Evolutionary conservation across 2,797 vertebrate species (phyloP).

Genomic region (Thamnophis elegans): DNA sequence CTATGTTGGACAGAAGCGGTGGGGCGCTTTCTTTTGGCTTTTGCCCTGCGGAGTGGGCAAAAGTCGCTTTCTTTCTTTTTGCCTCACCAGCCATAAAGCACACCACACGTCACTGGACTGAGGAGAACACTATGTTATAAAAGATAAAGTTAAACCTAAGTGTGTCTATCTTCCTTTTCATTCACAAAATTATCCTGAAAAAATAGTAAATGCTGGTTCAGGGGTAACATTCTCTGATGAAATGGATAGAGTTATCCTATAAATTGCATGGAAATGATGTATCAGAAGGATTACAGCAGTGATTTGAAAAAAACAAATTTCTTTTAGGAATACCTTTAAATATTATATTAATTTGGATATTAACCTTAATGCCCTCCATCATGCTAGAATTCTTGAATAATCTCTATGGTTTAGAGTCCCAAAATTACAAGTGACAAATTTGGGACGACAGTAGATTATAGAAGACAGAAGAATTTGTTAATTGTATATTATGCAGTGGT

Average conservation of each 20-base stretch:
- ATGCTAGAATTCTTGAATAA: constrained; percentile 5
- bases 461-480: neutral
- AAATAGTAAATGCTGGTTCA: neutral
- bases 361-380: neutral
- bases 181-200: neutral
- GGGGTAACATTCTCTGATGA: neutral
- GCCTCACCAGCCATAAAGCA: too few relatives aligned
- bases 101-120: too few relatives aligned
- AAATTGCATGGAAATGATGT: neutral
- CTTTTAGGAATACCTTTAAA: neutral
- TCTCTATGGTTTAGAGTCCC: neutral
- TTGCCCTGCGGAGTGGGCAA: too few relatives aligned
- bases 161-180: neutral
- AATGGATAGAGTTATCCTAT: neutral
- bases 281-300: neutral
- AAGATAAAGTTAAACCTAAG: neutral
- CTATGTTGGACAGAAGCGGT: too few relatives aligned
- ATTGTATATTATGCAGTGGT: neutral
- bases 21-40: too few relatives aligned
- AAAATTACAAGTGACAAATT: neutral
- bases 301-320: constrained; percentile 1
- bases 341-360: neutral
- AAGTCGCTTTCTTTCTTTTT: too few relatives aligned
- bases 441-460: neutral
- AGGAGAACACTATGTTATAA: neutral